Conservation (phyloP, 2,888 invertebrate species). For the Parascotia fuliginaria region DNA sequence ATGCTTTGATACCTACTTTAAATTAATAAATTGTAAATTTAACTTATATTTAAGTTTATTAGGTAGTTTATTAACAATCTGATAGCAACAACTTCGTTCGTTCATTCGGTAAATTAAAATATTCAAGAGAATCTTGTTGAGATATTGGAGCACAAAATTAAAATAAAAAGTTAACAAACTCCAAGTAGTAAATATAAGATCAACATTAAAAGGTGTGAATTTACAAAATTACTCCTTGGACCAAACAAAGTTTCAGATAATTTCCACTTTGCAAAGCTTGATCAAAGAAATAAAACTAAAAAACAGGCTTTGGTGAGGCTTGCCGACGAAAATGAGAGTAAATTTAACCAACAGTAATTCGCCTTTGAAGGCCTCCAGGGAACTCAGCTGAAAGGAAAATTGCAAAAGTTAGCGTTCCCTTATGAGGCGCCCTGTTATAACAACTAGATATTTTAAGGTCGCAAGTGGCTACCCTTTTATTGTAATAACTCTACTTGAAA, state of each 20-base stretch:
- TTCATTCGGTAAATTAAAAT: no score
- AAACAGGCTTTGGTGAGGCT: constrained; percentile 67
- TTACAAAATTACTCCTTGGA: constrained; percentile 72
- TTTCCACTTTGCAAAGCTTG: constrained; percentile 77
- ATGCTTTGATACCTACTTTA: no score
- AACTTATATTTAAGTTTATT: no score
- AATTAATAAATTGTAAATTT: no score
- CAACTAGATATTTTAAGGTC: constrained; percentile 48
- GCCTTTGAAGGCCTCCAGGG: constrained; percentile 77
- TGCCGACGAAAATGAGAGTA: constrained; percentile 74
- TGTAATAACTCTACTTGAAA: constrained; percentile 33
- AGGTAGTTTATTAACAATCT: no score
- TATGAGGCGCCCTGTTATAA: constrained; percentile 72
- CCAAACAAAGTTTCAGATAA: constrained; percentile 76
- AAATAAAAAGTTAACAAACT: constrained; percentile 6
- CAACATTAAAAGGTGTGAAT: constrained; percentile 67
- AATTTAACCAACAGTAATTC: constrained; percentile 84
- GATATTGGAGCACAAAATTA: no score
- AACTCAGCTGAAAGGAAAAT: constrained; percentile 75
- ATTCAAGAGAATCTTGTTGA: no score
- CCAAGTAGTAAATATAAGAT: constrained; percentile 27
- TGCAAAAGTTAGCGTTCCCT: constrained; percentile 81
- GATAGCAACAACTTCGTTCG: no score
- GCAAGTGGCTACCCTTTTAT: constrained; percentile 33
- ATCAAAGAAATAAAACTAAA: constrained; percentile 85